Evolutionary conservation across 2,113 vertebrate genomes (phyloP), one percentile per base, ranked within the genome.

Genomic region (Lipotes vexillifer): DNA sequence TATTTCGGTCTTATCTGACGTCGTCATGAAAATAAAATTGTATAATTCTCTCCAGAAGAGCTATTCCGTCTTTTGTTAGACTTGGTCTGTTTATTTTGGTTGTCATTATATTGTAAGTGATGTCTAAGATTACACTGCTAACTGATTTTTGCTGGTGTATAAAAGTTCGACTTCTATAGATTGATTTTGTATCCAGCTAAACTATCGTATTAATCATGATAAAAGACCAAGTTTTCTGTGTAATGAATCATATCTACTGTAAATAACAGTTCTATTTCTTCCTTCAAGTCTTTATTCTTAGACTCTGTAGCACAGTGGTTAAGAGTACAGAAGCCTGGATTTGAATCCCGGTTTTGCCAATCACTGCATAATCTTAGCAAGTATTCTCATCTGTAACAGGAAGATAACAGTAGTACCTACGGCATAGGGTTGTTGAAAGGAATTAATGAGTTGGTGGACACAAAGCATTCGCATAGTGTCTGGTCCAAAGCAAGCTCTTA

Each of bases 121-220:
- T 2, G 5, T 15, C 52, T 31, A 5, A 25, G 49, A 44, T 9
- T 2, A 10, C 29, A 13, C 3, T 29, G 55, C 21, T 31, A 21
- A 44, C 8, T 18, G 71, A 21, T 12, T 17, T 44, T 65, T 59
- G 12, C 25, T 13, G 7, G 25, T 11, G 6, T 14, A 2, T 6
- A 63, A 6, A n/a, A 46, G 9, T 5, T 1, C 27, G 29, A 10
- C 17, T 83, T 41, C 31, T 20, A 12, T 0, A 20, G 81, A 18
- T 2, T 13, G 68, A 36, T 23, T 44, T 57, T 59, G 31, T 18
- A 23, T 4, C 52, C 12, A 49, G 94, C 68, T 86, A 8, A 77
- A 15, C 27, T 2, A 8, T 7, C 4, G 0, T 9, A 6, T 15
- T 25, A 71, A 46, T 1, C 23, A 46, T 12, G 4, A 33, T 13